Base-by-base conservation (phyloP, 2,888 invertebrate species). In the Mesopsocus fuscifrons region DNA sequence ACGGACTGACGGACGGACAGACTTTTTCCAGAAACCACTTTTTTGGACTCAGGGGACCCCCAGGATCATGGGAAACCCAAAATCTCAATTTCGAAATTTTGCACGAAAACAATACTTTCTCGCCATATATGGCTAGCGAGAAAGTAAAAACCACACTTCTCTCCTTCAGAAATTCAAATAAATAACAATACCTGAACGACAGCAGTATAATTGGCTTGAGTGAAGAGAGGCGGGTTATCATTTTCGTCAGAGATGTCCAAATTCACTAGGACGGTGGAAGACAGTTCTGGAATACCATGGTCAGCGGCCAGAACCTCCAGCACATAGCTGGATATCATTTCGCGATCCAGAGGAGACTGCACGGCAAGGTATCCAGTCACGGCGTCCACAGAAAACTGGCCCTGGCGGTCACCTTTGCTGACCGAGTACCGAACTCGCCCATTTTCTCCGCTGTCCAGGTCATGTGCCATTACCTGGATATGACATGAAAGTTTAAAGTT, bases 171-270 rank as follows among this genome's bases (percentile, higher is more conserved):
- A n/a, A n/a, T n/a, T n/a, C n/a, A n/a, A n/a, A n/a, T n/a, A n/a
- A n/a, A n/a, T n/a, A n/a, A n/a, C n/a, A n/a, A n/a, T n/a, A 67
- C 67, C 61, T 64, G 70, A 18, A 94, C 76, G 38, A 85, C 72
- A 1, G 80, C 74, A 15, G 80, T 74, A 57, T 89, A 88, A 58
- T 88, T 84, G 6, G 65, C 60, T 52, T 75, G 73, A 1, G 77
- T 72, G 61, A 91, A 89, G 22, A 77, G 51, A 3, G 94, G 94
- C 17, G 88, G 74, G 61, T 91, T 92, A 59, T 95, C 94, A 61
- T 95, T 95, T 0, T 83, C 79, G 60, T 95, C 94, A 2, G 78
- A 65, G 45, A 94, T 71, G 54, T 83, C 81, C 41, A 95, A 69
- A 54, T 76, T 76, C 3, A 91, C 71, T 51, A 74, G 67, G 9